Conservation (phyloP, 2,888 invertebrate genomes). For the Agonopterix arenella region DNA sequence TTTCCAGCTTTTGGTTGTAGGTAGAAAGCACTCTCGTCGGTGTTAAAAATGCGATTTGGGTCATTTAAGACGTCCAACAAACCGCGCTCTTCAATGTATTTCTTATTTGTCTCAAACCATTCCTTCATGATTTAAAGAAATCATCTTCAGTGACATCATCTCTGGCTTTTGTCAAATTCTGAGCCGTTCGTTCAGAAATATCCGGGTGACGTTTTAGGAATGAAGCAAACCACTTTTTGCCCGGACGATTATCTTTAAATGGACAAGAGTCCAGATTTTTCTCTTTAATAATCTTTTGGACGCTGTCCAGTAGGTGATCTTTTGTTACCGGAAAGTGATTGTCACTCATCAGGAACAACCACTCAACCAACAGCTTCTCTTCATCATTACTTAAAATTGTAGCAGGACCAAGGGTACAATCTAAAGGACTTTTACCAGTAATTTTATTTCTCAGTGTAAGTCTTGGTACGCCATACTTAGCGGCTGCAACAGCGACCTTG, state of each 20-base stretch:
- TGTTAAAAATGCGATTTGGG: background rate
- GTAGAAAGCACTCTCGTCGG: background rate
- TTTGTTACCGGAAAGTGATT: conserved; percentile 1
- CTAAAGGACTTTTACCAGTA: conserved; percentile 9
- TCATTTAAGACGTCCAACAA: background rate
- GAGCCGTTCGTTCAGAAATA: background rate
- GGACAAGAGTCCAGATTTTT: background rate
- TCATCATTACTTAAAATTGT: conserved; percentile 5
- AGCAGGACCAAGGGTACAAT: conserved; percentile 8
- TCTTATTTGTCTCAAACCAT: too few species aligned
- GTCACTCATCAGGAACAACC: conserved; percentile 1
- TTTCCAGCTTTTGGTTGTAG: background rate
- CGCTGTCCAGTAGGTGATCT: conserved; percentile 1
- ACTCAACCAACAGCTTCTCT: conserved; percentile 3
- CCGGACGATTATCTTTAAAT: background rate
- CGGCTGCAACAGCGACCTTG: conserved; percentile 12
- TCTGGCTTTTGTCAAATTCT: conserved; percentile 3
- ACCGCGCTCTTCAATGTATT: too few species aligned
- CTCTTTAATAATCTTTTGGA: background rate
- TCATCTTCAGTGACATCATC: conserved; percentile 1
- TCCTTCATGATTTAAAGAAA: too few species aligned
- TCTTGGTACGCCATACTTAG: conserved; percentile 1
- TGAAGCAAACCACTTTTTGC: background rate
- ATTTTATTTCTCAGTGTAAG: conserved; percentile 8
- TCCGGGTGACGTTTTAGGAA: conserved; percentile 5